phyloP scores from a whole-genome alignment of 2,888 invertebrate genomes.

The Ichneumoninae sp. region DNA sequence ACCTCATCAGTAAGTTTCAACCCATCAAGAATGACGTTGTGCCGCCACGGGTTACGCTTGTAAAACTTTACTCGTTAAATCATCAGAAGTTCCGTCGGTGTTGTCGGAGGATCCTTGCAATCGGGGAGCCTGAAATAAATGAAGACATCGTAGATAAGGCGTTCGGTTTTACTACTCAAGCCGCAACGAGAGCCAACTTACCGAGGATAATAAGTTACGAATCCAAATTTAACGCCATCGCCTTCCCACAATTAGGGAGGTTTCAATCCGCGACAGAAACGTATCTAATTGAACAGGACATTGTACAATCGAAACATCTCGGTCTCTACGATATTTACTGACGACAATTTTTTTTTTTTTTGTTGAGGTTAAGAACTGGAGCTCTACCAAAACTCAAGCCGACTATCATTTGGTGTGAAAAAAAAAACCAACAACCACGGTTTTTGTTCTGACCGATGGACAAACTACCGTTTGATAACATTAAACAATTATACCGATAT shows the following conservation, averaged over 20 bases:
- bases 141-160: background rate
- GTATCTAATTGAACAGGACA: conserved; percentile 50
- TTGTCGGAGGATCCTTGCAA: conserved; percentile 90
- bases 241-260: conserved; percentile 73
- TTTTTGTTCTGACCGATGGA: background rate
- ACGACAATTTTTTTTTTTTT: background rate
- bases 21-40: conserved; percentile 88
- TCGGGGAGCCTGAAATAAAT: conserved; percentile 85
- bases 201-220: conserved; percentile 87
- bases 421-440: background rate
- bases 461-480: background rate
- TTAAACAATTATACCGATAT: background rate
- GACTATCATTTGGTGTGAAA: background rate
- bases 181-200: conserved; percentile 75
- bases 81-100: conserved; percentile 92
- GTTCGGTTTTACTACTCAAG: background rate
- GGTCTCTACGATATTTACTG: background rate
- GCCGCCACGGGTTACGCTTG: conserved; percentile 90
- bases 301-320: conserved; percentile 56
- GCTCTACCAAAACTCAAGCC: background rate
- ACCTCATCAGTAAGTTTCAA: conserved; percentile 89
- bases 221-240: conserved; percentile 86
- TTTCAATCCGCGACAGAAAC: conserved; percentile 33
- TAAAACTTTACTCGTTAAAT: conserved; percentile 90
- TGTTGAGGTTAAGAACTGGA: conserved; percentile 49